Percentiles rank a stretch among this genome's conserved stretches.
These are phyloP conservation scores for Dascyllus trimaculatus DNA, from an alignment of 2,113 vertebrate genomes.

Conservation along the genomic window DNA sequence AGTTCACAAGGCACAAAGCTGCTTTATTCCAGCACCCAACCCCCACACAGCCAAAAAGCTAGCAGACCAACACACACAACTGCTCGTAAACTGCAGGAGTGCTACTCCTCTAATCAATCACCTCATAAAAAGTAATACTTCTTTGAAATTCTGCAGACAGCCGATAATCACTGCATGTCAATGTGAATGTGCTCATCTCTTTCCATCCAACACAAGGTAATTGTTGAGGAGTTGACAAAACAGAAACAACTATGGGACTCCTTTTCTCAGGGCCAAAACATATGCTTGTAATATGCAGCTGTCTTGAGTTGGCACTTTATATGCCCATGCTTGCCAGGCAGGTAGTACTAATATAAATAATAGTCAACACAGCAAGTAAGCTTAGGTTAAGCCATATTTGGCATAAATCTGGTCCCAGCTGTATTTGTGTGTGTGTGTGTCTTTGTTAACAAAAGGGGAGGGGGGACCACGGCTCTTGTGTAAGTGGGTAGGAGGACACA, in stretches of 20 bases:
- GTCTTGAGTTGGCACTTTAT: constrained; percentile 18
- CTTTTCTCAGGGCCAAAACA: constrained; percentile 5
- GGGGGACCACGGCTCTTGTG: background rate
- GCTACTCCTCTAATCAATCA: constrained; percentile 26
- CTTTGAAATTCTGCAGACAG: background rate
- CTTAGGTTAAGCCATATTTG: constrained; percentile 54
- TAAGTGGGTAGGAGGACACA: constrained; percentile 45
- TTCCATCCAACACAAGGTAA: constrained; percentile 22
- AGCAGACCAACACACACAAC: constrained; percentile 26
- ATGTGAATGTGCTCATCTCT: background rate
- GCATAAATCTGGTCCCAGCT: constrained; percentile 50
- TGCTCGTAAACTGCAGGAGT: constrained; percentile 13
- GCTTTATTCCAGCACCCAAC: constrained; percentile 72
- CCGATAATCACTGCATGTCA: constrained; percentile 3
- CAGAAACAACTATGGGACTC: background rate
- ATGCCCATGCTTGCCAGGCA: constrained; percentile 7
- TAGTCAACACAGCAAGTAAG: constrained; percentile 46
- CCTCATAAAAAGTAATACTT: background rate
- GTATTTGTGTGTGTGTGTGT: constrained; percentile 33
- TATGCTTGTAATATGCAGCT: background rate
- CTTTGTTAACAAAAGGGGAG: constrained; percentile 3
- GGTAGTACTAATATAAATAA: constrained; percentile 43
- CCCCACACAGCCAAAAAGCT: constrained; percentile 51
- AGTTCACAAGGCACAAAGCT: constrained; percentile 79
- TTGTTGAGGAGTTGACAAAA: constrained; percentile 26